Base-by-base conservation (phyloP, 2,797 vertebrate genomes). In the Xiphophorus birchmanni region DNA sequence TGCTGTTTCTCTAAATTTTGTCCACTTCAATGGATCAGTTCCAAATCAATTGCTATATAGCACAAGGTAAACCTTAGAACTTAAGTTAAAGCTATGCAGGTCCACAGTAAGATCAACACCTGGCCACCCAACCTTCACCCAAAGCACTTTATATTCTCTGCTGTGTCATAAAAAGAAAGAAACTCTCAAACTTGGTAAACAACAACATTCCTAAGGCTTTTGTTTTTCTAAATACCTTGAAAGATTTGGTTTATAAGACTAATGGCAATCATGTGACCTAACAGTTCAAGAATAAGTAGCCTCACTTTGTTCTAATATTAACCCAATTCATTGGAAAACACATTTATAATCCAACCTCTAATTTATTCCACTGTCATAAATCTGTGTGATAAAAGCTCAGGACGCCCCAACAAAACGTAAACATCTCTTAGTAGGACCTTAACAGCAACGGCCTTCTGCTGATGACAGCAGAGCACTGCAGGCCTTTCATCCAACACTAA, bases 261-360 rank as follows among this genome's bases (percentile, higher is more conserved):
- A 69, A 79, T 60, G 82, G 84, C 83, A 87, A 85, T 87, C 85
- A 83, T 48, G 15, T 73, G 77, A 82, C 82, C 80, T 45, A 8
- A 73, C 52, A 58, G 40, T 82, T 69, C 10, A 74, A 50, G 15
- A 35, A 4, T 32, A 67, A 71, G 48, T 63, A 29, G 13, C 63
- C 45, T 73, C 76, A 71, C 63, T 40, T 5, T 67, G 73, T 44
- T 42, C 32, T 21, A 42, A 67, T 42, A 42, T 29, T 0, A 7
- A n/a, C 26, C 21, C 18, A 44, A 47, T n/a, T 65, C 71, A 7
- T 58, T 40, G 37, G 75, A 80, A 54, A 58, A 52, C 29, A 67
- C 10, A 75, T 79, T 63, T 73, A 83, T 83, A 75, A 84, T 82
- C 10, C 84, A 50, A 56, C n/a, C 44, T 75, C 8, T 47, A 5